These are phyloP conservation scores for Aspidiotus destructor DNA, from an alignment of 2,888 invertebrate species.

Conservation along the genomic window DNA sequence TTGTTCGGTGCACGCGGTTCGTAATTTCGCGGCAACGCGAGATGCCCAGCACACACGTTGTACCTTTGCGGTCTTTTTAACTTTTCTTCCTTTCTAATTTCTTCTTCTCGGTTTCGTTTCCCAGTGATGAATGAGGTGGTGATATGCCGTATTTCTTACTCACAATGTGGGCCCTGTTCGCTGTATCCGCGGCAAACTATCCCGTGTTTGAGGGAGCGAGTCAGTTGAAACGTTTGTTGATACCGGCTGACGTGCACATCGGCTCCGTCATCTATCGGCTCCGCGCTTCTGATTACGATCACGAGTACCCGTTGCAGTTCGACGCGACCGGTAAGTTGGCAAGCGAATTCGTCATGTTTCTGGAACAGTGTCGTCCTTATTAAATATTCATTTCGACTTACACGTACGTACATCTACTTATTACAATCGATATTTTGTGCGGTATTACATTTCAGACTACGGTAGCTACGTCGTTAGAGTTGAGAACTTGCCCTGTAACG, in stretches of 20 bases:
- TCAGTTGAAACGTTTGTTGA: constrained; percentile 67
- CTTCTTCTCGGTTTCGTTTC: not conserved
- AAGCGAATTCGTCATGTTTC: not conserved
- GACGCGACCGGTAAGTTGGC: constrained; percentile 49
- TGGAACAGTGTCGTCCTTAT: too few relatives aligned
- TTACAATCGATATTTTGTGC: not conserved
- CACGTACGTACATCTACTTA: too few relatives aligned
- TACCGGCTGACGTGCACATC: constrained; percentile 73
- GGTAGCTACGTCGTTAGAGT: constrained; percentile 65
- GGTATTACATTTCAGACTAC: constrained; percentile 37
- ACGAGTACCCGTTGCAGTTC: constrained; percentile 76
- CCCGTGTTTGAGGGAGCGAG: constrained; percentile 78
- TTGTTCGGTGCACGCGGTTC: not conserved
- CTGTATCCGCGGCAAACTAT: constrained; percentile 47
- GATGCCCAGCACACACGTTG: too few relatives aligned
- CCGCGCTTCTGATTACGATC: constrained; percentile 76
- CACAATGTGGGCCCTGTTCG: constrained; percentile 29
- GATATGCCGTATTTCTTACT: constrained; percentile 28
- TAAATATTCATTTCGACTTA: too few relatives aligned
- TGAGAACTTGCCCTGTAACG: constrained; percentile 71
- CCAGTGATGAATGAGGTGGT: constrained; percentile 29
- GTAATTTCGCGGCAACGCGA: not conserved
- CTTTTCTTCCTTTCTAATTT: not conserved
- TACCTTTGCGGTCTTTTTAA: too few relatives aligned
- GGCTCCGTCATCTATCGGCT: constrained; percentile 79